Base-by-base conservation (phyloP, 1,140 invertebrate genomes). In the Drosophila neocordata region DNA sequence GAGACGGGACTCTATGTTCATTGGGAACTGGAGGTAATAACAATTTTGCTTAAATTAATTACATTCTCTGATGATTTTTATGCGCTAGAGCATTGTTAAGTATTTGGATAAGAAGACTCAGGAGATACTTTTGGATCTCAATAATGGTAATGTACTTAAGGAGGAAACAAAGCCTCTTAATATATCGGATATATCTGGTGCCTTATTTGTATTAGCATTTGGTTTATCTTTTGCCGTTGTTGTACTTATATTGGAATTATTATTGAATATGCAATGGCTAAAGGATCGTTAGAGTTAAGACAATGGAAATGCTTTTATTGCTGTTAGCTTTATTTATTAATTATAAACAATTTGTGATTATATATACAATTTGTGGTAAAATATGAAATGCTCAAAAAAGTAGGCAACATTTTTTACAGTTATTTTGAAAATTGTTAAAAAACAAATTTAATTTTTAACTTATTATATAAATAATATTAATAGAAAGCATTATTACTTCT, bases 21-120 rank as follows among this genome's bases (percentile, higher is more conserved):
- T 65, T 91, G 90, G 90, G 90, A 91, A 41, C 56, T 82, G n/a
- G 57, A 85, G 82, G 82, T 85, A 69, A 2, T 5, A 51, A 5
- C 31, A 4, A 1, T 20, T 3, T 31, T 13, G 18, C 20, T 57
- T 65, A 55, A 27, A 41, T 13, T 9, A 18, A 7, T 48, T 9
- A 9, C 20, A 5, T 3, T 20, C 20, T 20, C 7, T 6, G 0
- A 48, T 7, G 2, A 20, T 9, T 9, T 15, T 15, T 0, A 41
- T 35, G 22, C 0, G 13, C 24, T 15, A 88, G 81, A 61, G 61
- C 9, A 69, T 74, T 38, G 73, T 37, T 24, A 90, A 84, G 35
- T 90, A 83, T 61, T 58, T 91, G 75, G 77, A 91, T 51, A 79
- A 81, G 12, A 78, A 89, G 51, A 76, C 74, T 6, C 75, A 79